These are phyloP conservation scores for Haliclona indistincta DNA, from an alignment of 37 sponge, comb jelly and placozoan genomes.

Conservation along the genomic window DNA sequence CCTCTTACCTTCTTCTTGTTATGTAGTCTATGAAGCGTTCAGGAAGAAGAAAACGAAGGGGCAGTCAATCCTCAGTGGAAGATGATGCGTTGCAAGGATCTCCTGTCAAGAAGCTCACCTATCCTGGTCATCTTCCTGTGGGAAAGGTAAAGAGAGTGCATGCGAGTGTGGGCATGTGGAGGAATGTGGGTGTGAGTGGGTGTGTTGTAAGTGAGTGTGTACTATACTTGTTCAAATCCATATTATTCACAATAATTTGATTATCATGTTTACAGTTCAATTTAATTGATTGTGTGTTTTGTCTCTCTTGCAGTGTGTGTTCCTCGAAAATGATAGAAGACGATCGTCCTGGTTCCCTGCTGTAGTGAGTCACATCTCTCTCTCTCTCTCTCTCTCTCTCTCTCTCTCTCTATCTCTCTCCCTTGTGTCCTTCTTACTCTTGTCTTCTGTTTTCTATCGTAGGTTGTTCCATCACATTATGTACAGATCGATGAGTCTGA, in stretches of 20 bases:
- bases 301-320: slow-evolving; percentile 52
- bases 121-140: slow-evolving; percentile 49
- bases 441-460: neutral
- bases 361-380: slow-evolving; percentile 39
- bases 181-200: neutral
- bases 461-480: slow-evolving; percentile 68
- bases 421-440: neutral
- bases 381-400: neutral
- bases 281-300: too few species aligned
- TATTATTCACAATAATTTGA: too few species aligned
- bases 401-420: neutral
- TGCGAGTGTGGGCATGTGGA: too few species aligned
- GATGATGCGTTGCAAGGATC: slow-evolving; percentile 11
- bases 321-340: slow-evolving; percentile 71
- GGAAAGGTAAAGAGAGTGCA: slow-evolving; percentile 42
- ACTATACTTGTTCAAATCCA: neutral
- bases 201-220: neutral
- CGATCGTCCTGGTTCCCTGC: slow-evolving; percentile 73
- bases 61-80: slow-evolving; percentile 15
- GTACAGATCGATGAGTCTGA: slow-evolving; percentile 64
- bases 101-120: slow-evolving; percentile 34
- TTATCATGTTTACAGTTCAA: too few species aligned
- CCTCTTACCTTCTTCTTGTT: too few species aligned
- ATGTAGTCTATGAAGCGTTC: neutral
- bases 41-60: slow-evolving; percentile 11